Percentiles rank a stretch among this genome's conserved stretches.
phyloP scores from a whole-genome alignment of 2,113 vertebrate genomes.

The Pedionomus torquatus region DNA sequence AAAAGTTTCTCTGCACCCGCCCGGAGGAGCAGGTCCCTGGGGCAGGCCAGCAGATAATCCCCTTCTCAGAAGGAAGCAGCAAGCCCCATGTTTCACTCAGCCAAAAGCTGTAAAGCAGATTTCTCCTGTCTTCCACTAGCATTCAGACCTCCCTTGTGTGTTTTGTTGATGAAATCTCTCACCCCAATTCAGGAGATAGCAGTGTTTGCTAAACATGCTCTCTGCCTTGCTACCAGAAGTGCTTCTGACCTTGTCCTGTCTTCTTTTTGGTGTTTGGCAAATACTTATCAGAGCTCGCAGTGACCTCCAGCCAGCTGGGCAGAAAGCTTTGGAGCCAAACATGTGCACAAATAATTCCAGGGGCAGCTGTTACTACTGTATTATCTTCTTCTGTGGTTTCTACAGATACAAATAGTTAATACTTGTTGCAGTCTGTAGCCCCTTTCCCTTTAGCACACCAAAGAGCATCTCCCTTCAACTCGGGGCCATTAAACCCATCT shows the following conservation, averaged over 20 bases:
- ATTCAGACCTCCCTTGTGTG: not conserved
- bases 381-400: constrained; percentile 37
- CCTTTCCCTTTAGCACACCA: not conserved
- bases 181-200: constrained; percentile 11
- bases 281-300: constrained; percentile 69
- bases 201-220: not conserved
- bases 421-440: not conserved
- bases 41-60: not conserved
- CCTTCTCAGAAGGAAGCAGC: not conserved
- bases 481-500: not conserved
- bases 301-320: constrained; percentile 72
- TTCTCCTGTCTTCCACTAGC: not conserved
- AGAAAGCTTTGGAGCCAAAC: constrained; percentile 58
- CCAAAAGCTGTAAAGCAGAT: not conserved
- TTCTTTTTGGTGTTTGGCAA: constrained; percentile 39
- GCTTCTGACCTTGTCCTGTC: constrained; percentile 62
- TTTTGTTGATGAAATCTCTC: constrained; percentile 39
- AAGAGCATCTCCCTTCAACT: not conserved
- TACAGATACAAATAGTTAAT: not conserved
- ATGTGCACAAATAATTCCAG: constrained; percentile 63
- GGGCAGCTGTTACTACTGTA: constrained; percentile 69
- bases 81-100: not conserved
- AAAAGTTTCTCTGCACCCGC: not conserved
- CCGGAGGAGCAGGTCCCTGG: not conserved
- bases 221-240: constrained; percentile 49